These are phyloP conservation scores for Chrysotoxum bicinctum DNA, from an alignment of 2,888 invertebrate species.

Conservation along the genomic window DNA sequence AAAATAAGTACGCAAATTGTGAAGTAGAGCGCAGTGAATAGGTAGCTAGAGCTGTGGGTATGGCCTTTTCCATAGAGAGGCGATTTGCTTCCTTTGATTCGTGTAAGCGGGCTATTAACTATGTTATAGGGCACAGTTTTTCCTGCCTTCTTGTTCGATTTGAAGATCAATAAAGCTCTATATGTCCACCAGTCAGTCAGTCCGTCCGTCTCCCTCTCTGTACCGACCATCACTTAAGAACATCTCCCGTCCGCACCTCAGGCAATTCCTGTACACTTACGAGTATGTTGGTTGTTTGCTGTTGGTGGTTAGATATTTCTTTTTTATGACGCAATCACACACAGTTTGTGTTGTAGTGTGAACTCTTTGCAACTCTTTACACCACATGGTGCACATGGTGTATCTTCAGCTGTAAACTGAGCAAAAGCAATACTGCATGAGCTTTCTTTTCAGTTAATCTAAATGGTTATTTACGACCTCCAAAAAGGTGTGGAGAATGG, in stretches of 20 bases:
- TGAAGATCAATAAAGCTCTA: conserved; percentile 8
- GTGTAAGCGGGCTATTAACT: conserved; percentile 53
- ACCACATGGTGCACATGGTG: conserved; percentile 12
- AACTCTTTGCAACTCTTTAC: background rate
- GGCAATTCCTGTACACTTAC: conserved; percentile 17
- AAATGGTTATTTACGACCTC: conserved; percentile 52
- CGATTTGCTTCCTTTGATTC: conserved; percentile 50
- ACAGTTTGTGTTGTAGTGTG: background rate
- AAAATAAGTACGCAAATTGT: conserved; percentile 61
- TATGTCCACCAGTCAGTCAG: background rate
- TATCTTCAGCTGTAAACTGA: background rate
- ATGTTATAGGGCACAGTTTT: conserved; percentile 30
- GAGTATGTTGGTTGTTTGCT: conserved; percentile 16
- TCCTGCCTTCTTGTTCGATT: conserved; percentile 1
- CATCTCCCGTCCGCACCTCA: background rate
- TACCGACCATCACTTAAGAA: conserved; percentile 20
- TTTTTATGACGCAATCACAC: conserved; percentile 32
- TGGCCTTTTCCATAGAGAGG: conserved; percentile 39
- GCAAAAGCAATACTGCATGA: background rate
- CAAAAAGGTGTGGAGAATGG: conserved; percentile 49
- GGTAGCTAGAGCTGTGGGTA: background rate
- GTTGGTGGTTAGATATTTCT: conserved; percentile 26
- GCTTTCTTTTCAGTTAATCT: conserved; percentile 38
- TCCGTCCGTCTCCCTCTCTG: background rate
- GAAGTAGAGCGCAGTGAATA: conserved; percentile 61